Base-by-base conservation (phyloP, 2,113 vertebrate species). In the Halcyon senegalensis region DNA sequence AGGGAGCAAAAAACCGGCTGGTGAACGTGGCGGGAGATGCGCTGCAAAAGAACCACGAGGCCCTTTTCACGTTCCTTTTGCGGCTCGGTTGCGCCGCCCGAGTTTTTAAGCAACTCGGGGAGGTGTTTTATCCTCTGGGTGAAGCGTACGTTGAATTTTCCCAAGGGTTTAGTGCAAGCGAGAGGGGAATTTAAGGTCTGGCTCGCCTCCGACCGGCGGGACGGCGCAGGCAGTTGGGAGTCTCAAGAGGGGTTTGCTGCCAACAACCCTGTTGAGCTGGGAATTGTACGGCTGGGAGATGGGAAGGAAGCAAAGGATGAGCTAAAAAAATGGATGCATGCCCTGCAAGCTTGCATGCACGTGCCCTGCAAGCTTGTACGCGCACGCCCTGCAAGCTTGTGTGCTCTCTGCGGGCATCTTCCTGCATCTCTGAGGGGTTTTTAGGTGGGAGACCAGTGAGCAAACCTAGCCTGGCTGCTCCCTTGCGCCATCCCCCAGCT, bases 401-500 rank as follows among this genome's bases (percentile, higher is more conserved):
- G 12, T 31, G 64, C 64, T 67, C 8, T 4, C 41, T 33, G 30
- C 20, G 13, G 35, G 7, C 21, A 16, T 24, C 35, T 37, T 39
- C 24, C 5, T 9, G 37, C 14, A 7, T 3, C 25, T 56, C 84
- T 1, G 18, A 30, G 11, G 70, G 41, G 27, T 7, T 60, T 51
- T 13, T 9, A 2, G 11, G 1, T 13, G 70, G 56, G 37, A 58
- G 4, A 15, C 7, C 5, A 3, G 21, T 1, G 31, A 43, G 67
- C 4, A 17, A 50, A 74, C 5, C 25, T 39, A 30, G 10, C 31
- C 55, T 30, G 1, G 37, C 43, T 20, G 35, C 41, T 58, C 62
- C 51, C 51, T 25, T 5, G 17, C 17, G 2, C 11, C 10, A 0
- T 1, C n/a, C 55, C 9, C 31, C 10, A 12, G 50, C 33, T 12